These are phyloP conservation scores for Planococcus citri DNA, from an alignment of 1,140 invertebrate genomes.

Conservation along the genomic window DNA sequence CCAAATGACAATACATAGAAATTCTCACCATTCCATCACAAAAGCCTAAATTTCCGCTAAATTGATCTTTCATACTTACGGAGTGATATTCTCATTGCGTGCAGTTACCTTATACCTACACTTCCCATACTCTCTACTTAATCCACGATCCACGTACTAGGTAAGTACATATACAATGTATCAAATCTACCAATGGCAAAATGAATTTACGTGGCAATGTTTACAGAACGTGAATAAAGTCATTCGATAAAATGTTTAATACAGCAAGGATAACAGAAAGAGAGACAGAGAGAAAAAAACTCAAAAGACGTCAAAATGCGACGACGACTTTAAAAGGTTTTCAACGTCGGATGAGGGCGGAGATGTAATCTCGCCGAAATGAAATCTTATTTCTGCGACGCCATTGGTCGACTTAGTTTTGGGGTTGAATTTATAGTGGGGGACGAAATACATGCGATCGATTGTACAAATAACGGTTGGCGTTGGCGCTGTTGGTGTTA, in stretches of 20 bases:
- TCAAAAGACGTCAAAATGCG: not conserved
- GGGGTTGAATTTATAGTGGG: not conserved
- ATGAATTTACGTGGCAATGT: slow-evolving; percentile 5
- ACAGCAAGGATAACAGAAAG: slow-evolving; percentile 5
- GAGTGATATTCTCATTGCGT: no score
- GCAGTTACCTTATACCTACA: no score
- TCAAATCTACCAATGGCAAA: not conserved
- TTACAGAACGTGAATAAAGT: slow-evolving; percentile 12
- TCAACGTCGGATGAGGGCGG: not conserved
- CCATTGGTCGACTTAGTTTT: not conserved
- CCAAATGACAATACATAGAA: no score
- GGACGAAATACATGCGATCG: not conserved
- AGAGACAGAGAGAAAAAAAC: not conserved
- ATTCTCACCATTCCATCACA: no score
- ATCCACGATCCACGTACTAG: no score
- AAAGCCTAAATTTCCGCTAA: no score
- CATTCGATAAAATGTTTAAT: slow-evolving; percentile 9
- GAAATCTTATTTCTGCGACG: not conserved
- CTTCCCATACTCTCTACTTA: no score
- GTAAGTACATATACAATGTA: no score
- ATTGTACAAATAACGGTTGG: not conserved
- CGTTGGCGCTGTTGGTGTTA: not conserved
- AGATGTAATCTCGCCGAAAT: slow-evolving; percentile 1
- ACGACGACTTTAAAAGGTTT: no score
- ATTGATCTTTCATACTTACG: no score